A percentile compares a stretch with the other conserved stretches of the same genome.
Evolutionary conservation across 2,797 vertebrate genomes (phyloP).

Genomic region (Megaceryle alcyon): DNA sequence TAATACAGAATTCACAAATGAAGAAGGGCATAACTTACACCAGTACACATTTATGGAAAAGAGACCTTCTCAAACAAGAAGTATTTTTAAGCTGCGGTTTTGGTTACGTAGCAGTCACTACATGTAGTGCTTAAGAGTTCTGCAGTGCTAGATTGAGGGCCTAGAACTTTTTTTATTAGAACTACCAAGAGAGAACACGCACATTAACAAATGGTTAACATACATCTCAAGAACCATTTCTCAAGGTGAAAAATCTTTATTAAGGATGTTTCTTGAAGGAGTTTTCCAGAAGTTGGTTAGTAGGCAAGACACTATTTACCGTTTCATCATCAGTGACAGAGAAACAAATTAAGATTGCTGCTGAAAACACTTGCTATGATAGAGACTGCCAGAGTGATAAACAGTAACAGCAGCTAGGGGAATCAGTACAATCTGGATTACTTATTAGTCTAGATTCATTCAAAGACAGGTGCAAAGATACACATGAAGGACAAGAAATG

Average conservation of each 20-base stretch:
- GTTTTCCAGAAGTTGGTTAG: constrained; percentile 7
- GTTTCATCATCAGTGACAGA: constrained; percentile 27
- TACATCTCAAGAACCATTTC: neutral
- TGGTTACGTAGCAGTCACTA: neutral
- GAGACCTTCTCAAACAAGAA: neutral
- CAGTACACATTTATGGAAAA: neutral
- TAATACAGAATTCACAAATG: neutral
- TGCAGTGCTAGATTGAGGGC: too few relatives aligned
- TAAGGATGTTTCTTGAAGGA: neutral
- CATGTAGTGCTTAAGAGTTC: neutral
- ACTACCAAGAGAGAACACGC: neutral
- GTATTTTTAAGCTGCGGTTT: neutral
- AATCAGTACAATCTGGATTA: constrained; percentile 28
- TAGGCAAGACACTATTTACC: neutral
- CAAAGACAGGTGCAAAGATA: constrained; percentile 21
- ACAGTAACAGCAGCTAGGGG: constrained; percentile 2
- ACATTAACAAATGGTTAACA: neutral
- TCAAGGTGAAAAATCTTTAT: neutral
- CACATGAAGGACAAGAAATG: neutral
- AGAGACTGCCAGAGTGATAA: constrained; percentile 30
- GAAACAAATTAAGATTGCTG: constrained; percentile 44
- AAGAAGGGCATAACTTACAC: neutral
- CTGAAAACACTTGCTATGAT: constrained; percentile 29
- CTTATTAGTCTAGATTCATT: constrained; percentile 16
- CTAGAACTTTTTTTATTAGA: neutral